Percentiles rank a stretch among this genome's conserved stretches.
Evolutionary conservation across 2,797 vertebrate species (phyloP).

Genomic region (Clarias pachynema): DNA sequence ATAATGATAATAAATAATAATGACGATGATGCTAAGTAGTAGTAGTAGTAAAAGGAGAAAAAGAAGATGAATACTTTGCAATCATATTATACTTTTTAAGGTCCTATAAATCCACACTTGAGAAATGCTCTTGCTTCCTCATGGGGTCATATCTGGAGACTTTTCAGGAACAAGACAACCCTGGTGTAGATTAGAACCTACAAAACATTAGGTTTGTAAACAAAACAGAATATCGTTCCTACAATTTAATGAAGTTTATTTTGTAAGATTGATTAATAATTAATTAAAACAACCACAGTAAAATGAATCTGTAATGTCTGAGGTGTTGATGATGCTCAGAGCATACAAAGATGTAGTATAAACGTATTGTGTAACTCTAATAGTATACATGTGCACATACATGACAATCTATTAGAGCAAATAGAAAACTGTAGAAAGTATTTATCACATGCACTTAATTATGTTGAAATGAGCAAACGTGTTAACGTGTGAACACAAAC

Average conservation of each 20-base stretch:
- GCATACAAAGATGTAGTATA: not conserved
- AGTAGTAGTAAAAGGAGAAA: too few species aligned
- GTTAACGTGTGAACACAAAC: not conserved
- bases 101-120: not conserved
- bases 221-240: not conserved
- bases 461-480: not conserved
- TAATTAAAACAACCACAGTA: not conserved
- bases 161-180: not conserved
- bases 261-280: not conserved
- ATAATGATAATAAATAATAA: not conserved
- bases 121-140: conserved; percentile 5
- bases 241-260: not conserved
- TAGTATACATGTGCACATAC: not conserved
- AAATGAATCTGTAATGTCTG: not conserved
- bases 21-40: too few species aligned
- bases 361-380: not conserved
- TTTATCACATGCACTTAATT: not conserved
- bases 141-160: too few species aligned
- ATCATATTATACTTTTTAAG: not conserved
- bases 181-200: not conserved
- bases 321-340: too few species aligned
- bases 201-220: not conserved
- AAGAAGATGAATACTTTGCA: not conserved
- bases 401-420: not conserved
- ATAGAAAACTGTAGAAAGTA: too few species aligned